These are phyloP conservation scores for Xenopus tropicalis DNA, from an alignment of 2,113 vertebrate species.

Conservation along the genomic window DNA sequence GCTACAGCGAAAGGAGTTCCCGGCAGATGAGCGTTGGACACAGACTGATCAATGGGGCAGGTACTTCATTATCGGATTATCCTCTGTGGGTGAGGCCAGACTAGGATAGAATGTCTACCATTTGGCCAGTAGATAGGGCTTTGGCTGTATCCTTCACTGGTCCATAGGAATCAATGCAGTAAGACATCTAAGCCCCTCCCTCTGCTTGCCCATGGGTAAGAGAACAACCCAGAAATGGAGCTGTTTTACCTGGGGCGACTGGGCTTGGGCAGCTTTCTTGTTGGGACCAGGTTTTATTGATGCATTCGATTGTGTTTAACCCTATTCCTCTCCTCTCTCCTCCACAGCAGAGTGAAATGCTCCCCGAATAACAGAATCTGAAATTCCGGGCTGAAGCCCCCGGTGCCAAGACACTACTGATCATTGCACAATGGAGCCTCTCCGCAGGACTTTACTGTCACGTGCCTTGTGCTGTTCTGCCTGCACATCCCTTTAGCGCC, in stretches of 20 bases:
- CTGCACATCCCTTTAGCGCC: constrained; percentile 12
- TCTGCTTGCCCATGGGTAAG: too few relatives aligned
- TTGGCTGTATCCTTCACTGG: too few relatives aligned
- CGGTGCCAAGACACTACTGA: constrained; percentile 68
- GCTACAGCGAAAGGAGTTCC: constrained; percentile 59
- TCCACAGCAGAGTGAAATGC: constrained; percentile 60
- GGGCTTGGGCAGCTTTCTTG: too few relatives aligned
- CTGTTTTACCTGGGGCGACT: too few relatives aligned
- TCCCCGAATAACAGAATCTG: not conserved
- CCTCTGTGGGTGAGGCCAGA: too few relatives aligned
- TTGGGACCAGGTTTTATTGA: too few relatives aligned
- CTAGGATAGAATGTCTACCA: too few relatives aligned
- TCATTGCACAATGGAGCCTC: not conserved
- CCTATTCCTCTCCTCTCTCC: not conserved
- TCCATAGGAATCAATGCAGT: too few relatives aligned
- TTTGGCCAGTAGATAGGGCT: too few relatives aligned
- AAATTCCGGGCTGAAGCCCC: constrained; percentile 37
- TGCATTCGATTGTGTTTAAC: too few relatives aligned
- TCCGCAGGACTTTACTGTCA: not conserved
- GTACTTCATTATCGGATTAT: constrained; percentile 45
- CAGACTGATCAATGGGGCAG: constrained; percentile 66
- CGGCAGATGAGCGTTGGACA: constrained; percentile 53
- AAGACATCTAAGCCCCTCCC: too few relatives aligned
- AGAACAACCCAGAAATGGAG: too few relatives aligned
- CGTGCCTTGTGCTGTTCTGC: constrained; percentile 25